A percentile compares a stretch with the other conserved stretches of the same genome.
Conservation (phyloP, 2,888 invertebrate species). For the Hirtodrosophila alboralis region DNA sequence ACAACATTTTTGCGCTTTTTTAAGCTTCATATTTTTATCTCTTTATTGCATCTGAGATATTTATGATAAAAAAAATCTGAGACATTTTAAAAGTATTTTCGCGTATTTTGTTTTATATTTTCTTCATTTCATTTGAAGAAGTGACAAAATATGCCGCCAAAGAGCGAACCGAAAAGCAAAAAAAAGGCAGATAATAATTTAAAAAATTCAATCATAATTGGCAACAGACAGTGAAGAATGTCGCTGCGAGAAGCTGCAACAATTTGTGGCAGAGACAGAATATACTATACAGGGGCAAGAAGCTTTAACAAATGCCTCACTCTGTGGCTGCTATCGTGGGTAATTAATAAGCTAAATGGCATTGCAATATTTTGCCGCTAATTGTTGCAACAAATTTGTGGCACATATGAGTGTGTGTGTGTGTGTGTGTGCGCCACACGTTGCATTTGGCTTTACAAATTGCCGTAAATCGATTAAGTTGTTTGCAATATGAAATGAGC, state of each 20-base stretch:
- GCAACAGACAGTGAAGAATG: constrained; percentile 63
- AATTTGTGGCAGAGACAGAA: background rate
- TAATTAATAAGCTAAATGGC: constrained; percentile 74
- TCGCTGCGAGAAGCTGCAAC: constrained; percentile 13
- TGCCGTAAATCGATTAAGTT: constrained; percentile 75
- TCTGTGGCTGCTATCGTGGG: constrained; percentile 64
- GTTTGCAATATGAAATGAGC: constrained; percentile 72
- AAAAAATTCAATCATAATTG: constrained; percentile 66
- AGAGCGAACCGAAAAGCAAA: constrained; percentile 19
- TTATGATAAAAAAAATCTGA: constrained; percentile 22
- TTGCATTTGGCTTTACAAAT: constrained; percentile 67
- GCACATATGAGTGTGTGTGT: constrained; percentile 44
- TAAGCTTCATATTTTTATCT: no score
- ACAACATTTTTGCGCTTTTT: constrained; percentile 1
- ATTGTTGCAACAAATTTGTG: constrained; percentile 76
- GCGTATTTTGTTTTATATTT: no score
- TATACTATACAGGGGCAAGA: background rate
- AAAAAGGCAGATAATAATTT: constrained; percentile 45
- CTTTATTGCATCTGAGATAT: constrained; percentile 12
- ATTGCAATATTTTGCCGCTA: constrained; percentile 63
- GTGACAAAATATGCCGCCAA: constrained; percentile 56
- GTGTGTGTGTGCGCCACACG: constrained; percentile 22
- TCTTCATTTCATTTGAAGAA: constrained; percentile 42
- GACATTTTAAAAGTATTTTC: constrained; percentile 38
- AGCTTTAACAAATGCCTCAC: constrained; percentile 59